Conservation (phyloP, 2,888 invertebrate species). For the Ecdyonurus torrentis region DNA sequence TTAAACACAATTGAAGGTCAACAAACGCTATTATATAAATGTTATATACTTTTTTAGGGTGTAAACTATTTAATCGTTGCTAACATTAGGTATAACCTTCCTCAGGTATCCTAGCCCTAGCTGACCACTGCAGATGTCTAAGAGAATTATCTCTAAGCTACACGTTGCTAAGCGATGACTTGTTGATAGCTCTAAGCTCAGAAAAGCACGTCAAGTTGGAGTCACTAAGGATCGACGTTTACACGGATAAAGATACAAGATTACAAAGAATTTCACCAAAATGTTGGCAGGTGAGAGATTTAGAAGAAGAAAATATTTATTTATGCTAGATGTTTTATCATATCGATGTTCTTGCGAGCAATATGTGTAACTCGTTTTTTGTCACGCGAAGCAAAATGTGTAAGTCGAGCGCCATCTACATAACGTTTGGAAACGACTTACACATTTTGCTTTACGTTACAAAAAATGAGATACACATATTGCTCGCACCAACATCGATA, state of each 20-base stretch:
- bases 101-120: conserved; percentile 21
- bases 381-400: no score
- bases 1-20: neutral
- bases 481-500: no score
- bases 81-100: neutral
- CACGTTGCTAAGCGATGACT: conserved; percentile 23
- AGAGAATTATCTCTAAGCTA: conserved; percentile 24
- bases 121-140: conserved; percentile 20
- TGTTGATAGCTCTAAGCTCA: conserved; percentile 20
- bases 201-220: conserved; percentile 19
- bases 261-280: conserved; percentile 7
- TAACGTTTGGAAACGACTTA: no score
- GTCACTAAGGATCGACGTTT: conserved; percentile 22
- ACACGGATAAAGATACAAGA: conserved; percentile 10
- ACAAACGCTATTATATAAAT: neutral
- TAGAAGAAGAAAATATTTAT: no score
- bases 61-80: neutral
- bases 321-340: no score
- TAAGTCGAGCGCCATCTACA: no score
- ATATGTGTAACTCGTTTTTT: no score
- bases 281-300: neutral
- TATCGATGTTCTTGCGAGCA: no score
- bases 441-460: no score
- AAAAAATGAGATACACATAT: no score
- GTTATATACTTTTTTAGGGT: neutral